Conservation (phyloP, 2,888 invertebrate species). For the Chloroclystis v-ata region DNA sequence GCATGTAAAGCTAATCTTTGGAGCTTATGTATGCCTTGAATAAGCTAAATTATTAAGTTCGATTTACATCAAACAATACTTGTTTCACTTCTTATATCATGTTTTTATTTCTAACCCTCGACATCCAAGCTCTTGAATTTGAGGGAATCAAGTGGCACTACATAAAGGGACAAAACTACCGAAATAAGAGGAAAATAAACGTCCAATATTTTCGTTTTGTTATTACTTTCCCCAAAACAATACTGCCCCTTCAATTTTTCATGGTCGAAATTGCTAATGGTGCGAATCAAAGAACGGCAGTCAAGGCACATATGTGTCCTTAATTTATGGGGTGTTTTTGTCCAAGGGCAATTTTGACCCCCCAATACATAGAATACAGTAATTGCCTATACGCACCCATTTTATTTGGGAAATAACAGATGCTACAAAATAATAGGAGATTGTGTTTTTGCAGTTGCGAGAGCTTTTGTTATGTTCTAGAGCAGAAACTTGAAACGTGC, state of each 20-base stretch:
- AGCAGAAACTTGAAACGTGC: not conserved
- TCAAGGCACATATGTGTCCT: slow-evolving; percentile 46
- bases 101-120: not conserved
- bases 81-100: too few species aligned
- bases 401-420: slow-evolving; percentile 28
- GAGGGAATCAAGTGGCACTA: too few species aligned
- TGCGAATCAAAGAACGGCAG: slow-evolving; percentile 39
- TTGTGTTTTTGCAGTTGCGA: slow-evolving; percentile 2
- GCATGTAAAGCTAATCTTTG: too few species aligned
- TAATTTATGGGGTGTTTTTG: slow-evolving; percentile 27
- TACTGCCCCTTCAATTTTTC: slow-evolving; percentile 40
- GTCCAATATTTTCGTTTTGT: slow-evolving; percentile 1
- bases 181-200: not conserved
- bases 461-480: not conserved
- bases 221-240: slow-evolving; percentile 4
- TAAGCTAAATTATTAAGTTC: too few species aligned
- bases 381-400: slow-evolving; percentile 25
- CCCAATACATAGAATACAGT: slow-evolving; percentile 29
- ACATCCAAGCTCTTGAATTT: too few species aligned
- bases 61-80: too few species aligned
- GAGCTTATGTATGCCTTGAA: too few species aligned
- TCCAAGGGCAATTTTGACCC: slow-evolving; percentile 25
- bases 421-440: slow-evolving; percentile 23
- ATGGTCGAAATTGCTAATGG: slow-evolving; percentile 37
- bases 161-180: not conserved